Conservation (phyloP, 2,888 invertebrate genomes). For the Tribolium freemani region DNA sequence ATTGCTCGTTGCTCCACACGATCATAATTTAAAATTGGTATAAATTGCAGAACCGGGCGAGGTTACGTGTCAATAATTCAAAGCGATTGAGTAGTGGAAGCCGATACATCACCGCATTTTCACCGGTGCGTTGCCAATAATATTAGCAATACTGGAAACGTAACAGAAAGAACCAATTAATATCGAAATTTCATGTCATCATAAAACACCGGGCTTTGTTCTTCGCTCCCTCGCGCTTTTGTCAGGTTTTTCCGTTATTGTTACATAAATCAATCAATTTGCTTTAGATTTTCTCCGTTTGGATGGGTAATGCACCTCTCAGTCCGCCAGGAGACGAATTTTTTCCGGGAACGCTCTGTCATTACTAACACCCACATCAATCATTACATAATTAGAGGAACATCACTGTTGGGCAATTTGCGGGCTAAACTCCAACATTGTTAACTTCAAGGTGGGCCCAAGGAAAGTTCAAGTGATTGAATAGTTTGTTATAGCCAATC, state of each 20-base stretch:
- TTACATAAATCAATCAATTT: constrained; percentile 48
- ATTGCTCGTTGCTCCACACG: constrained; percentile 35
- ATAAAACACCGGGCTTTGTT: constrained; percentile 44
- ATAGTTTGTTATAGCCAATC: too few species aligned
- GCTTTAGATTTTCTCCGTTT: constrained; percentile 37
- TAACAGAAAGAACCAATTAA: constrained; percentile 48
- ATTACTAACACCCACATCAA: neutral
- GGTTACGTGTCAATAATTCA: constrained; percentile 45
- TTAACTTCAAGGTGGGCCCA: neutral
- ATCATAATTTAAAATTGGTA: constrained; percentile 40
- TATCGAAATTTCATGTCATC: constrained; percentile 48
- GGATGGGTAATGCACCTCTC: constrained; percentile 25
- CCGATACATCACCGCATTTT: constrained; percentile 44
- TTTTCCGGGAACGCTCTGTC: neutral
- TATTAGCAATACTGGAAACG: constrained; percentile 32
- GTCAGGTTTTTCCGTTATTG: constrained; percentile 38
- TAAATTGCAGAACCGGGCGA: constrained; percentile 32
- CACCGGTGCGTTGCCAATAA: constrained; percentile 32
- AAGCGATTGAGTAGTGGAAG: constrained; percentile 43
- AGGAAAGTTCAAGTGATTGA: too few species aligned
- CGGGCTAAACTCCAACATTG: neutral
- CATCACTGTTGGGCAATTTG: neutral
- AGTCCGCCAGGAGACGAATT: neutral
- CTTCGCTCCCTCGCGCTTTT: constrained; percentile 40
- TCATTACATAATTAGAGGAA: constrained; percentile 5